phyloP scores from a whole-genome alignment of 2,113 vertebrate species.

The Toxotes chatareus region DNA sequence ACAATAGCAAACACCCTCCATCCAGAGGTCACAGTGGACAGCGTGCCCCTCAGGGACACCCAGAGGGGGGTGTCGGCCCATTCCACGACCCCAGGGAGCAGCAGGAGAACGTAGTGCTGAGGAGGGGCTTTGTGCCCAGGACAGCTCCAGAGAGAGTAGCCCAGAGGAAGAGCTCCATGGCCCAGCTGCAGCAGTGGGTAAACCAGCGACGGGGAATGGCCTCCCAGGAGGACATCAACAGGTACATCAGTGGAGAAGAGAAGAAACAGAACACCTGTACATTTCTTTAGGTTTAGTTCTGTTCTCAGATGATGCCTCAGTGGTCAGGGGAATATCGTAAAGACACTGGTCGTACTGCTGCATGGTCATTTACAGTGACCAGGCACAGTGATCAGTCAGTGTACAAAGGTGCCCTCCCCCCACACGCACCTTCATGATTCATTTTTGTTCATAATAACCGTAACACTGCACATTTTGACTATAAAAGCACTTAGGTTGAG shows the following conservation, averaged over 20 bases:
- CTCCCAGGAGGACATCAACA: conserved; percentile 88
- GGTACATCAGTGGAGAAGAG: conserved; percentile 78
- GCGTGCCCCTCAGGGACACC: conserved; percentile 64
- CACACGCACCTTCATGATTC: no score
- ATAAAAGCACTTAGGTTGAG: background rate
- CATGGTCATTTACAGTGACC: no score
- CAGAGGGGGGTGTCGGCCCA: conserved; percentile 52
- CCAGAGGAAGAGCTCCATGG: conserved; percentile 97
- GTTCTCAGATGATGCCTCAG: background rate
- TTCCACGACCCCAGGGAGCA: conserved; percentile 38
- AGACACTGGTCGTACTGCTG: no score
- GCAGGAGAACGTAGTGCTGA: conserved; percentile 82
- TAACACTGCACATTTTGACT: no score
- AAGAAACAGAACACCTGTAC: background rate
- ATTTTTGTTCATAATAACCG: no score
- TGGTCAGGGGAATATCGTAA: background rate
- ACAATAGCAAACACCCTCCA: conserved; percentile 23
- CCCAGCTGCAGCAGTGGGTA: conserved; percentile 96
- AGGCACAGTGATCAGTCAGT: no score
- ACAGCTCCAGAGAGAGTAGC: conserved; percentile 89
- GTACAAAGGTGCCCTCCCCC: no score
- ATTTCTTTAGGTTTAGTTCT: background rate
- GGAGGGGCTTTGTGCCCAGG: conserved; percentile 85
- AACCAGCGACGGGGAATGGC: conserved; percentile 87
- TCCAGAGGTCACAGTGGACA: conserved; percentile 51